Evolutionary conservation across 2,113 vertebrate genomes (phyloP).

Genomic region (Elephas maximus): DNA sequence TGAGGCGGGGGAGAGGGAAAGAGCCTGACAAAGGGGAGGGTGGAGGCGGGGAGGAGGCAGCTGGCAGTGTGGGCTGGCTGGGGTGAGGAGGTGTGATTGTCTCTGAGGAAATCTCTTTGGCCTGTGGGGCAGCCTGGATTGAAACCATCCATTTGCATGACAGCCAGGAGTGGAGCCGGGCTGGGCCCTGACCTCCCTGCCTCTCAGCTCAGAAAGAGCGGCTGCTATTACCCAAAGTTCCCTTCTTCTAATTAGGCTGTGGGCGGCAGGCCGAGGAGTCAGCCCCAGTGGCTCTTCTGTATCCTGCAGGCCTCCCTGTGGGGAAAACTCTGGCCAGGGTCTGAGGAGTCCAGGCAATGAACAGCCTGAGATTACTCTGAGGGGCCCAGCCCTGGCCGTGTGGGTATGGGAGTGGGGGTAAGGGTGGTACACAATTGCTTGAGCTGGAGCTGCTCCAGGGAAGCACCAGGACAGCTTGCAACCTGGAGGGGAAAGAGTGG

Average conservation of each 20-base stretch:
- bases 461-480: not conserved
- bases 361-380: not conserved
- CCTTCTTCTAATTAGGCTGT: not conserved
- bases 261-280: not conserved
- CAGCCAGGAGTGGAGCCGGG: not conserved
- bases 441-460: not conserved
- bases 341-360: not conserved
- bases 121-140: accelerated
- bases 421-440: not conserved
- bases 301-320: not conserved
- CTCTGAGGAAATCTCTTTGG: not conserved
- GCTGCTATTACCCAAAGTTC: not conserved
- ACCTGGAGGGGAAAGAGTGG: too few relatives aligned
- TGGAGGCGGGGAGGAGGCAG: not conserved
- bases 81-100: not conserved
- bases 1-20: not conserved
- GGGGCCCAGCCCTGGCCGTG: not conserved
- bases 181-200: not conserved
- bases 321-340: not conserved
- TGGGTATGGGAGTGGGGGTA: not conserved
- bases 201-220: not conserved
- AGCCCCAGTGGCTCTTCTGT: not conserved
- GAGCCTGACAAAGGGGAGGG: too few relatives aligned
- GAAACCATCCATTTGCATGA: conserved; percentile 30
- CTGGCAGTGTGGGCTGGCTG: not conserved